Evolutionary conservation across 2,888 invertebrate genomes (phyloP).

Genomic region (Leptothorax acervorum): DNA sequence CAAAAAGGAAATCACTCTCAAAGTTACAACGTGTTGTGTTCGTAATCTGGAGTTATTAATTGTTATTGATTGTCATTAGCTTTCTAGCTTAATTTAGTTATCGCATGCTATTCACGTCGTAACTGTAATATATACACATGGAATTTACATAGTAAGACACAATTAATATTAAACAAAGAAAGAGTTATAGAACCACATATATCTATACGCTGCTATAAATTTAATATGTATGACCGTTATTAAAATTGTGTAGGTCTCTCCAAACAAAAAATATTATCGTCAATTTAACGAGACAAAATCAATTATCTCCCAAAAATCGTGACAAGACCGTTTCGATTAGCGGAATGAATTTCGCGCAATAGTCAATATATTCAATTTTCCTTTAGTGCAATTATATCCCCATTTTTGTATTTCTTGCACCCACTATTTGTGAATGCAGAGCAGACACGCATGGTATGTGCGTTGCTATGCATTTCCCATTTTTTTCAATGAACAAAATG

Average conservation of each 20-base stretch:
- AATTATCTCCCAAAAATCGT: slow-evolving; percentile 43
- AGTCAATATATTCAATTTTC: slow-evolving; percentile 8
- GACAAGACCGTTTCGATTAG: slow-evolving; percentile 14
- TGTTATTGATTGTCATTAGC: not conserved
- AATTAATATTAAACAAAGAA: slow-evolving; percentile 1
- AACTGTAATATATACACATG: not conserved
- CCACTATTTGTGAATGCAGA: slow-evolving; percentile 20
- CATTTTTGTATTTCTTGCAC: slow-evolving; percentile 19
- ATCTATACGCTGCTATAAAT: not conserved
- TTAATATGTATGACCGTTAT: not conserved
- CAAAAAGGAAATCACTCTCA: slow-evolving; percentile 14
- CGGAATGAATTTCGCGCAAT: not conserved
- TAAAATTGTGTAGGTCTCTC: not conserved
- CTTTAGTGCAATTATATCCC: slow-evolving; percentile 23
- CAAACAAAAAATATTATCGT: slow-evolving; percentile 19
- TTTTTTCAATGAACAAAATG: slow-evolving; percentile 16
- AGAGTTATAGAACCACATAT: not conserved
- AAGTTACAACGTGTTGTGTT: not conserved
- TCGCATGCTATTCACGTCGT: not conserved
- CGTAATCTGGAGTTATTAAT: not conserved
- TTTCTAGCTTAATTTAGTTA: slow-evolving; percentile 3
- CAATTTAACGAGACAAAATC: slow-evolving; percentile 20
- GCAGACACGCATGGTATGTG: not conserved
- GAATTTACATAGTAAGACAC: not conserved
- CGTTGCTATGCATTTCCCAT: not conserved